Evolutionary conservation across 92 coral and sea anemone species (phyloP).

Genomic region (Meandrina meandrites): DNA sequence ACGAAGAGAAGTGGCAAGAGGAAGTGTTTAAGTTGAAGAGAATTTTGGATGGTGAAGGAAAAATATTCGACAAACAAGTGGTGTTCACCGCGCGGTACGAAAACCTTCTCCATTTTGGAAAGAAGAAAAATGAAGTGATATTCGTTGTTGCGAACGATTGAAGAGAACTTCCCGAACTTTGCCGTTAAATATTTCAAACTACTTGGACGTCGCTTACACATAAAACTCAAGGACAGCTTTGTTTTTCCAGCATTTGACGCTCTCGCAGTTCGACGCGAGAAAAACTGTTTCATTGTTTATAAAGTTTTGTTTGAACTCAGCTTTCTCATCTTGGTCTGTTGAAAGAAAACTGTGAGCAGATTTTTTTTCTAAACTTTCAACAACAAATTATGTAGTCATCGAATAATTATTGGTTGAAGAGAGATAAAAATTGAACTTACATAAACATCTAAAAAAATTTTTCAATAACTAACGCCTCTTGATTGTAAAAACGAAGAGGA

Average conservation of each 20-base stretch:
- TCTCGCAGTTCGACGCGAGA: too few relatives aligned
- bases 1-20: constrained; percentile 47
- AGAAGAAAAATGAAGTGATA: constrained; percentile 75
- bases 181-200: neutral
- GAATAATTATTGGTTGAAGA: neutral
- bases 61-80: constrained; percentile 42
- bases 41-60: constrained; percentile 66
- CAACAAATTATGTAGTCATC: neutral
- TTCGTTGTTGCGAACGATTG: constrained; percentile 27
- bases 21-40: constrained; percentile 31
- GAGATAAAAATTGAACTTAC: too few relatives aligned
- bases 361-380: neutral
- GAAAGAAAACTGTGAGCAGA: neutral
- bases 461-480: too few relatives aligned
- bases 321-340: neutral
- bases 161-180: neutral
- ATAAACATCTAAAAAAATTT: too few relatives aligned
- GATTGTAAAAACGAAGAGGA: too few relatives aligned
- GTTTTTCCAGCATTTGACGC: too few relatives aligned
- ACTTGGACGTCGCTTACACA: neutral
- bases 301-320: too few relatives aligned
- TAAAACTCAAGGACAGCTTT: neutral
- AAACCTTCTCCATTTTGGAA: constrained; percentile 63
- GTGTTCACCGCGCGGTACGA: constrained; percentile 75
- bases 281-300: too few relatives aligned